These are phyloP conservation scores for Cricetomys ansorgei DNA, from an alignment of 2,113 vertebrate species.

Conservation along the genomic window DNA sequence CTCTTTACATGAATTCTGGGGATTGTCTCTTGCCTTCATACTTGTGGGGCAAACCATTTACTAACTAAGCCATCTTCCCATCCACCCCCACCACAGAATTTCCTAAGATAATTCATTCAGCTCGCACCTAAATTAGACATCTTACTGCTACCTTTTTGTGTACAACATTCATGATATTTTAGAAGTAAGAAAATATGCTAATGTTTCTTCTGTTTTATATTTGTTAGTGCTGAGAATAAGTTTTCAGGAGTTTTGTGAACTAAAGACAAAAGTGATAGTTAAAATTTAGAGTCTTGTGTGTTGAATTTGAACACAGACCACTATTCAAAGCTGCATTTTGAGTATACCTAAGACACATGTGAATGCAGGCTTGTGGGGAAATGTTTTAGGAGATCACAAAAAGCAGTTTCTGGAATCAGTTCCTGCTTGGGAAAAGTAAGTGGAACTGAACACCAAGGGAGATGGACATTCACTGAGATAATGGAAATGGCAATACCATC, in stretches of 20 bases:
- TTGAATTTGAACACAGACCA: neutral
- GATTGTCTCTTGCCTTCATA: neutral
- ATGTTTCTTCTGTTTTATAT: neutral
- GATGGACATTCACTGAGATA: neutral
- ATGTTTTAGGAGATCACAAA: neutral
- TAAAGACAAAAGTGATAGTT: neutral
- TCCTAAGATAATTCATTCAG: neutral
- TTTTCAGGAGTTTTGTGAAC: neutral
- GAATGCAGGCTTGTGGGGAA: neutral
- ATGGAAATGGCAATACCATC: neutral
- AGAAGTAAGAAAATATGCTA: neutral
- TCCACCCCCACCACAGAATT: neutral
- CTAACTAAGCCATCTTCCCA: neutral
- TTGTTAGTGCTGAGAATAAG: neutral
- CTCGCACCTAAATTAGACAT: neutral
- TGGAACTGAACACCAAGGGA: neutral
- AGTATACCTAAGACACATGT: neutral
- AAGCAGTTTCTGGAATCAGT: neutral
- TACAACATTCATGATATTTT: neutral
- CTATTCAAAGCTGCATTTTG: neutral
- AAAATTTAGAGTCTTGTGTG: neutral
- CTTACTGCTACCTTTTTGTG: neutral
- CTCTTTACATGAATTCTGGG: neutral
- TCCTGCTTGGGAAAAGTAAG: neutral
- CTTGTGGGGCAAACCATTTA: too few species aligned